Evolutionary conservation across 2,888 invertebrate genomes (phyloP).

Genomic region (Cephus spinipes): DNA sequence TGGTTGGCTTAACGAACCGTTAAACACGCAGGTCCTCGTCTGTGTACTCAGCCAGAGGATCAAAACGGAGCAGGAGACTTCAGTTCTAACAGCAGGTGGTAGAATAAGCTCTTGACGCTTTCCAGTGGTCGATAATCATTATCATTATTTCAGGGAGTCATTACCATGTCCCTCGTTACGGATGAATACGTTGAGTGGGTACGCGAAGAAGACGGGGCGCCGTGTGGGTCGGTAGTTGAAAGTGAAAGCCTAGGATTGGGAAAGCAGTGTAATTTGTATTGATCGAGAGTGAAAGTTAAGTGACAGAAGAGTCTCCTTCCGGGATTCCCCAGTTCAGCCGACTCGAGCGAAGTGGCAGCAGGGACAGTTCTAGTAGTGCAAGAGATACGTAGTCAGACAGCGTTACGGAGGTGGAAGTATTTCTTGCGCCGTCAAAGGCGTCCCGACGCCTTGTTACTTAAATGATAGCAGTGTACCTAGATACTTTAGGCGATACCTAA

Average conservation of each 20-base stretch:
- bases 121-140: too few relatives aligned
- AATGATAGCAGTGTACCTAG: neutral
- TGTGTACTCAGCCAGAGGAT: neutral
- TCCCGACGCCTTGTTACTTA: neutral
- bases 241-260: neutral
- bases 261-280: neutral
- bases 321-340: neutral
- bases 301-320: neutral
- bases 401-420: too few relatives aligned
- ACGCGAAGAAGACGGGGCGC: too few relatives aligned
- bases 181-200: too few relatives aligned
- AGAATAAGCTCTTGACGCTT: too few relatives aligned
- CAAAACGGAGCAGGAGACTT: too few relatives aligned
- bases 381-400: too few relatives aligned
- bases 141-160: too few relatives aligned
- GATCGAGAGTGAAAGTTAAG: neutral
- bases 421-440: neutral
- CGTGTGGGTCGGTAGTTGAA: too few relatives aligned
- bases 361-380: too few relatives aligned
- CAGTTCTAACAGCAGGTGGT: too few relatives aligned
- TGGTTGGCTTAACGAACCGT: neutral
- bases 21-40: neutral
- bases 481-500: neutral
- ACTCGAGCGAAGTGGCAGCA: neutral
- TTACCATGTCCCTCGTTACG: too few relatives aligned